These are phyloP conservation scores for Zygothrica quintamaculata DNA, from an alignment of 2,888 invertebrate species.

Conservation along the genomic window DNA sequence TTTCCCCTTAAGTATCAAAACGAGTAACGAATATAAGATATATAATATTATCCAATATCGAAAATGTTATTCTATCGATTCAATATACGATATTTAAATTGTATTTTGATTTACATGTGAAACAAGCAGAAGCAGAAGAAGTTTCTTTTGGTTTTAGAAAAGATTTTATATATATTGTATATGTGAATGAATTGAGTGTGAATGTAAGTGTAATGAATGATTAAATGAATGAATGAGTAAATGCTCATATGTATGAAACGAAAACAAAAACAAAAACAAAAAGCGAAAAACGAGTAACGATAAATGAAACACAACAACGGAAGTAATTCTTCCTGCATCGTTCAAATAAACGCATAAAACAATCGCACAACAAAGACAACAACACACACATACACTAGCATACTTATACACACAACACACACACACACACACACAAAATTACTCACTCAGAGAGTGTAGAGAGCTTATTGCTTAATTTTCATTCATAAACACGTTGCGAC, in stretches of 20 bases:
- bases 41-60: too few relatives aligned
- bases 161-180: conserved; percentile 43
- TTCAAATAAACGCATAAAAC: conserved; percentile 23
- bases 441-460: conserved; percentile 24
- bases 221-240: conserved; percentile 59
- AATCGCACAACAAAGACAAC: too few relatives aligned
- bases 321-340: conserved; percentile 69
- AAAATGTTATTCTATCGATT: too few relatives aligned
- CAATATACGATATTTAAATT: too few relatives aligned
- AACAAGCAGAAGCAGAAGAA: too few relatives aligned
- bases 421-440: conserved; percentile 17
- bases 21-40: too few relatives aligned
- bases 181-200: conserved; percentile 38
- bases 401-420: conserved; percentile 19
- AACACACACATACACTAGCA: conserved; percentile 18
- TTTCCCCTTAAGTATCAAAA: too few relatives aligned
- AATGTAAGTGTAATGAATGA: conserved; percentile 67
- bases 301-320: too few relatives aligned
- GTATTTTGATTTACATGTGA: too few relatives aligned
- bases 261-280: conserved; percentile 46
- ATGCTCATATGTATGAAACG: conserved; percentile 43
- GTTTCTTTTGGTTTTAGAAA: conserved; percentile 31
- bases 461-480: conserved; percentile 81
- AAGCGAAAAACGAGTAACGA: too few relatives aligned
- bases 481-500: conserved; percentile 80